Percentiles rank a stretch among this genome's conserved stretches.
Evolutionary conservation across 2,113 vertebrate species (phyloP).

Genomic region (Hipposideros armiger): DNA sequence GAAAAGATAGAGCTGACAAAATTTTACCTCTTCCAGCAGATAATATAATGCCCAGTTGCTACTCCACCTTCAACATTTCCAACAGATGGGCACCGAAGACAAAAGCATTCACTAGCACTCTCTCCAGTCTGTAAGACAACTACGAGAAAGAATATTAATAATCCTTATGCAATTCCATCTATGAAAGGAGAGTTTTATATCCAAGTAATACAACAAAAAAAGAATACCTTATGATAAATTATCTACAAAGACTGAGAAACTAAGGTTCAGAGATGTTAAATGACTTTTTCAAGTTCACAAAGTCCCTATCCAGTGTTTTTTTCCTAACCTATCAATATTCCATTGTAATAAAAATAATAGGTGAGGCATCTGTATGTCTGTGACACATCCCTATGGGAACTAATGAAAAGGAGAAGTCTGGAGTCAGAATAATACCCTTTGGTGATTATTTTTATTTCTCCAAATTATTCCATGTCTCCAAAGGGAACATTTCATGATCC

Average conservation of each 20-base stretch:
- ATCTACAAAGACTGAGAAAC: background rate
- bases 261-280: background rate
- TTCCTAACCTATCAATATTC: background rate
- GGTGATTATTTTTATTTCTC: constrained; percentile 5
- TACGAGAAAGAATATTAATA: constrained; percentile 80
- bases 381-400: background rate
- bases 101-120: constrained; percentile 97
- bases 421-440: background rate
- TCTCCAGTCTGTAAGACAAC: constrained; percentile 96
- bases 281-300: background rate
- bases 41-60: constrained; percentile 93
- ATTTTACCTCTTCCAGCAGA: constrained; percentile 96
- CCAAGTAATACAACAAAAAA: background rate
- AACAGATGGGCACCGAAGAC: constrained; percentile 92
- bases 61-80: constrained; percentile 89
- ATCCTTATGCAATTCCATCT: background rate
- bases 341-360: background rate
- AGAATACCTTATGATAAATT: background rate
- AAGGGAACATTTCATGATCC: background rate
- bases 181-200: background rate
- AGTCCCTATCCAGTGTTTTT: background rate
- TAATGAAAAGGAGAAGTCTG: background rate
- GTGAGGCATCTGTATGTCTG: background rate
- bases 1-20: background rate
- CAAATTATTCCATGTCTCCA: background rate